These are phyloP conservation scores for Notoglanidium macrostoma DNA, from an alignment of 2,797 vertebrate genomes.

Conservation along the genomic window DNA sequence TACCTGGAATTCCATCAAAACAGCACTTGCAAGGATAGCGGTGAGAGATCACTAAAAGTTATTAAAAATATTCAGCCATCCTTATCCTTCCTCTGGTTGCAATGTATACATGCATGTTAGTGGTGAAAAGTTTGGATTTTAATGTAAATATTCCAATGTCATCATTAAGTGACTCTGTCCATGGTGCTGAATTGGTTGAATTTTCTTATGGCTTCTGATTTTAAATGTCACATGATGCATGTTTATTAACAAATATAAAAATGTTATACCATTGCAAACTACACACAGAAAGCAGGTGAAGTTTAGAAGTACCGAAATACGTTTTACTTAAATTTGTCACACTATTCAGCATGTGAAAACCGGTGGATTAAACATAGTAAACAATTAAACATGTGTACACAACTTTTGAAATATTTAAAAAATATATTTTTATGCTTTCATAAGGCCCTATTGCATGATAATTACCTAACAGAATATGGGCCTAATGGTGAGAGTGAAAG, in stretches of 20 bases:
- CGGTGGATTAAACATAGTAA: background rate
- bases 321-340: background rate
- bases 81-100: background rate
- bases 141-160: background rate
- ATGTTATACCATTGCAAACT: background rate
- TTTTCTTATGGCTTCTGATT: background rate
- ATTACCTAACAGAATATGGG: background rate
- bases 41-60: conserved; percentile 72
- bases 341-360: background rate
- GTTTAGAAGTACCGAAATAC: background rate
- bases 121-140: background rate
- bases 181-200: background rate
- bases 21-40: conserved; percentile 88
- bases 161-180: background rate
- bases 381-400: background rate
- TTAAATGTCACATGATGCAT: background rate
- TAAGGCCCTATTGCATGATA: background rate
- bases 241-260: background rate
- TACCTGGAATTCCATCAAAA: conserved; percentile 94
- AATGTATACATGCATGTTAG: background rate
- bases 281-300: background rate
- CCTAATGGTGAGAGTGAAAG: background rate
- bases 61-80: background rate
- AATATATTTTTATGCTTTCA: background rate
- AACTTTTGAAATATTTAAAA: background rate